phyloP scores from a whole-genome alignment of 2,113 vertebrate genomes.

The Colius striatus region DNA sequence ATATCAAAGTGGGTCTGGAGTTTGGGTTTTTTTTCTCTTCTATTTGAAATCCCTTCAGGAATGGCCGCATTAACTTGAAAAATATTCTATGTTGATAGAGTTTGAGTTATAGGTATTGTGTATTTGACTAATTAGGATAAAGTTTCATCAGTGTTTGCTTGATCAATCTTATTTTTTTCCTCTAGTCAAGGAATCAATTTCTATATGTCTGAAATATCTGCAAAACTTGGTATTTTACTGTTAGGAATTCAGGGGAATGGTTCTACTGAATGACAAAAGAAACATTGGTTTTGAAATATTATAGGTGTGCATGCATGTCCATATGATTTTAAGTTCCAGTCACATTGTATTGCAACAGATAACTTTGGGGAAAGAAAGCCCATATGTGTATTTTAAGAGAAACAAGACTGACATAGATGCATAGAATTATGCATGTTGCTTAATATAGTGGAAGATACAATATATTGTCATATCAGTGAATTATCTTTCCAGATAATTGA shows the following conservation, averaged over 20 bases:
- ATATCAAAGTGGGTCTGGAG: not conserved
- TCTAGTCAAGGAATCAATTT: not conserved
- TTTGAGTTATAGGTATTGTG: not conserved
- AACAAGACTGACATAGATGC: not conserved
- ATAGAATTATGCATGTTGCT: too few species aligned
- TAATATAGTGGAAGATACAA: not conserved
- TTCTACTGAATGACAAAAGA: not conserved
- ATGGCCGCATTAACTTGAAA: not conserved
- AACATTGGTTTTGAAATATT: not conserved
- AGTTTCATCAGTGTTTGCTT: not conserved
- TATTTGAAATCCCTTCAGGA: not conserved
- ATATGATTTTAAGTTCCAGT: not conserved
- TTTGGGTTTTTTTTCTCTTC: not conserved
- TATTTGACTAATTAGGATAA: not conserved
- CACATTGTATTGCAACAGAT: not conserved
- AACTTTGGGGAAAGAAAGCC: not conserved
- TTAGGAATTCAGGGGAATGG: not conserved
- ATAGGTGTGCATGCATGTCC: not conserved
- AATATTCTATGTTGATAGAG: not conserved
- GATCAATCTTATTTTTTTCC: not conserved
- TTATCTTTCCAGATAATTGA: not conserved
- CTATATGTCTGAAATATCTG: not conserved
- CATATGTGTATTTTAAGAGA: not conserved
- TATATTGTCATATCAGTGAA: not conserved
- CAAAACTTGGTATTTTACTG: not conserved